A percentile compares a stretch with the other conserved stretches of the same genome.
phyloP scores from a whole-genome alignment of 2,113 vertebrate species.

The Bombycilla garrulus region DNA sequence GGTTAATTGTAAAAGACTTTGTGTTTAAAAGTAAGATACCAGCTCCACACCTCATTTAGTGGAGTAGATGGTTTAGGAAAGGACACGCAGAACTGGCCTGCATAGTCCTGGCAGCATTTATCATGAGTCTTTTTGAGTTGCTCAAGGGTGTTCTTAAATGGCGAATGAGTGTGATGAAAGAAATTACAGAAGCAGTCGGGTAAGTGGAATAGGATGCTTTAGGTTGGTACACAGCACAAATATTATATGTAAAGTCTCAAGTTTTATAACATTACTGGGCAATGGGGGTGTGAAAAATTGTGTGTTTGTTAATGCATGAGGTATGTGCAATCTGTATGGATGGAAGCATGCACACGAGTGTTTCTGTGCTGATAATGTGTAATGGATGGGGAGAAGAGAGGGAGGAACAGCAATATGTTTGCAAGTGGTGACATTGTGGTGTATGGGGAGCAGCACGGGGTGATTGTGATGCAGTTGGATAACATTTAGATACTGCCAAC shows the following conservation, averaged over 20 bases:
- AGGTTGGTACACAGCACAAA: background rate
- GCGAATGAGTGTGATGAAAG: background rate
- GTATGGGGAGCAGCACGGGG: background rate
- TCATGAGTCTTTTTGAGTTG: background rate
- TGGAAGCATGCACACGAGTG: background rate
- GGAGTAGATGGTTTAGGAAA: background rate
- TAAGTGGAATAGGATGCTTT: background rate
- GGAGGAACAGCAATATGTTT: background rate
- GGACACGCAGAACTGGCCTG: background rate
- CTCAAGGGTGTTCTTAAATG: background rate
- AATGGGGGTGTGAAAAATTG: background rate
- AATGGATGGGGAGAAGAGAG: slow-evolving; percentile 13
- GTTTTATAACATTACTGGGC: background rate
- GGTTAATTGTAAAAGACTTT: background rate
- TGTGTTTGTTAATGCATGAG: background rate
- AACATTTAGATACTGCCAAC: background rate
- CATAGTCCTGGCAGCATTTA: background rate
- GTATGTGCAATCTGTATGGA: background rate
- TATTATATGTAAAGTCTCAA: background rate
- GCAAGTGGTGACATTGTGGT: background rate
- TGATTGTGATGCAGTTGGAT: background rate
- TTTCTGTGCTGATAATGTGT: slow-evolving; percentile 24
- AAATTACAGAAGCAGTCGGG: background rate
- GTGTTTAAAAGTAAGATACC: background rate
- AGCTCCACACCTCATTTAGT: background rate